Base-by-base conservation (phyloP, 2,113 vertebrate species). In the Percopsis transmontana region DNA sequence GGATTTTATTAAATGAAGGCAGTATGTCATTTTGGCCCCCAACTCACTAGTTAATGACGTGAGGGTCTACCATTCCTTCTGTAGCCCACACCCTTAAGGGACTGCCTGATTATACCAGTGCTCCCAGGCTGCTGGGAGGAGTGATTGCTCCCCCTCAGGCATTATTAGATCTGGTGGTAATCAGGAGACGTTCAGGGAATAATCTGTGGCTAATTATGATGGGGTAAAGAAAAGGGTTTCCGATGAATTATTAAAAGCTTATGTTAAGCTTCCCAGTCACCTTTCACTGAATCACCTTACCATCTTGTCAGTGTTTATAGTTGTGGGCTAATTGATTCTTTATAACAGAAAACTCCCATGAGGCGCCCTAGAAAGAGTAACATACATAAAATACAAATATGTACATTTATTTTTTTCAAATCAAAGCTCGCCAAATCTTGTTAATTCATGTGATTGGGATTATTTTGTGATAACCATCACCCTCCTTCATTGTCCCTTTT, bases 51-150 rank as follows among this genome's bases (percentile, higher is more conserved):
- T 24, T 5, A 6, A 13, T 24, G n/a, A 13, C 33, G 13, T 56
- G 23, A 55, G 62, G 52, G 52, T 51, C 51, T 58, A 33, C 51
- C 39, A 12, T 47, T 52, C 61, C 55, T 42, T 42, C 38, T 53
- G 44, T 66, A 71, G 74, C 62, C 41, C 55, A 51, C 52, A 56
- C 20, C 55, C 27, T 33, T 33, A 33, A 53, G 66, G 68, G 62
- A 39, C 61, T 57, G 23, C 44, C 27, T 76, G 74, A 76, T 76
- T 76, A 55, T 19, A 67, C 27, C 5, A 33, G 27, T 33, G 65
- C 62, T 47, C 41, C 47, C 18, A 44, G 53, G 21, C 58, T 66
- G 68, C 68, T 66, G 68, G 74, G 57, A 68, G 52, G 58, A 67
- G 56, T 58, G 45, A 67, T 48, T 55, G 33, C 24, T 47, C 52